Evolutionary conservation across 2,888 invertebrate genomes (phyloP).

Genomic region (Sarcophaga caerulescens): DNA sequence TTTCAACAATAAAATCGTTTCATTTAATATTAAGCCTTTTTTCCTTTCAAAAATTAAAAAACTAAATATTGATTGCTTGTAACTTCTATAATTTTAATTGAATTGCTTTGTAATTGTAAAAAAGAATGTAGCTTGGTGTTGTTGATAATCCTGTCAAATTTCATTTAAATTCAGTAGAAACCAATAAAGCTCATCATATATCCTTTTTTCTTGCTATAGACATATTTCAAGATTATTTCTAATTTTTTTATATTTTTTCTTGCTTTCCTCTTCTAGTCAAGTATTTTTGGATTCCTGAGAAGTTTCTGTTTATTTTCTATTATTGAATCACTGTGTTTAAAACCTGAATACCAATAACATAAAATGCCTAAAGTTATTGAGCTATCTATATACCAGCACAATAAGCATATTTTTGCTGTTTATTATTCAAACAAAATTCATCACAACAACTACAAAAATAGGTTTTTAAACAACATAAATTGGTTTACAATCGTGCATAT

Average conservation of each 20-base stretch:
- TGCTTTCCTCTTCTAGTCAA: too few relatives aligned
- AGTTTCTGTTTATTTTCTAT: too few relatives aligned
- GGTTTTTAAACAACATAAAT: too few relatives aligned
- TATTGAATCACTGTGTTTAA: too few relatives aligned
- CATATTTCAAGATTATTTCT: too few relatives aligned
- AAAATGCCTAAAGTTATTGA: not conserved
- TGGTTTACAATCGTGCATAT: not conserved
- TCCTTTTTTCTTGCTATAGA: constrained; percentile 9
- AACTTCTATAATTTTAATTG: not conserved
- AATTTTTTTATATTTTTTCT: too few relatives aligned
- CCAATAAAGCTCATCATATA: not conserved
- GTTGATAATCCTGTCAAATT: not conserved
- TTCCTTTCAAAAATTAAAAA: not conserved
- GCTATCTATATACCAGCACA: not conserved
- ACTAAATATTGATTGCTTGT: not conserved
- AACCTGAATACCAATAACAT: not conserved
- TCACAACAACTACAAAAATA: too few relatives aligned
- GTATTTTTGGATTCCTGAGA: too few relatives aligned
- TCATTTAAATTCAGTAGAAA: not conserved
- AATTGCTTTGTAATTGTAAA: not conserved
- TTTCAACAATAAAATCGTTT: too few relatives aligned
- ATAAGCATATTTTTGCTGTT: constrained; percentile 8
- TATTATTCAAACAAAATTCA: not conserved
- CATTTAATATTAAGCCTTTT: too few relatives aligned
- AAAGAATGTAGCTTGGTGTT: not conserved